Evolutionary conservation across 2,113 vertebrate species (phyloP), one percentile per base, ranked within the genome.

Genomic region (Cyanoderma ruficeps): DNA sequence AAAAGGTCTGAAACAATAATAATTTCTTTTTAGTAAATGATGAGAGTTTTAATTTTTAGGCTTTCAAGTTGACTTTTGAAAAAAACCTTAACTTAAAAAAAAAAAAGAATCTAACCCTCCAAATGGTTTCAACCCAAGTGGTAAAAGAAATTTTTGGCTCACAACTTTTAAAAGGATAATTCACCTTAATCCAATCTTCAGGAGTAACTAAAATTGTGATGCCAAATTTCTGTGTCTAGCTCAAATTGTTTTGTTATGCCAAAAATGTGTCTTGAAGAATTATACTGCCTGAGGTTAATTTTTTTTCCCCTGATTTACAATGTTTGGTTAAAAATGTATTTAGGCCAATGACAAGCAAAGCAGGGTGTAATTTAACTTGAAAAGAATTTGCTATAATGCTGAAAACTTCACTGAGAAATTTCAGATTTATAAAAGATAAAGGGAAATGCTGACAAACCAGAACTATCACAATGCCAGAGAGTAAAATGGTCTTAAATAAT

Each of bases 251-350:
- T 44, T 42, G 39, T 68, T 30, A 14, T 63, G 89, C 30, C 60
- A 93, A 88, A 92, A 87, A 87, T 71, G 35, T 86, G 75, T 83
- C 78, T 71, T 27, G 31, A 89, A 61, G 65, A 82, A 60, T 46
- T 70, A 87, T 78, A 56, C 35, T 78, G 44, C 47, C 55, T 55
- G 69, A 92, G 72, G 60, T 71, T 64, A 68, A 92, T 71, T 44
- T 71, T 17, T 89, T 95, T 95, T 82, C n/a, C 61, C 57, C 47
- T 95, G 87, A 87, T 97, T 93, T 93, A 86, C 60, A 83, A 8
- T 80, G 31, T 90, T 97, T 94, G 55, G 72, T 92, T 89, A 74
- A 94, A 94, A 78, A 88, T 65, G 63, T 74, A 75, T 90, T 94
- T 94, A 95, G 83, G 85, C 33, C 18, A 23, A 89, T 89, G 86